phyloP scores from a whole-genome alignment of 2,888 invertebrate genomes.

The Candidula unifasciata region DNA sequence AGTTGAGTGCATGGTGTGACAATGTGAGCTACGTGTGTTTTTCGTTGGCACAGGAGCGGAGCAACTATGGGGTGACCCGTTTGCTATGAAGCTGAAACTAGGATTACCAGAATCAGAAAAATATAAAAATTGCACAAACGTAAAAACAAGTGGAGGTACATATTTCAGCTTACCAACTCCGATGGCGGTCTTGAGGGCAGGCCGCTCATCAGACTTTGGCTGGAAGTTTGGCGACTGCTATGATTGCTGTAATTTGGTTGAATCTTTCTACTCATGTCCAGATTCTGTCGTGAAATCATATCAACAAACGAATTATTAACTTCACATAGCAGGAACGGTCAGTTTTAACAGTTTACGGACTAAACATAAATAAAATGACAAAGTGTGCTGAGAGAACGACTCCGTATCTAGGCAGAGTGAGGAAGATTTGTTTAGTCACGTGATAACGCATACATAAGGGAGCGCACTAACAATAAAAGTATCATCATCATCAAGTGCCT shows the following conservation, averaged over 20 bases:
- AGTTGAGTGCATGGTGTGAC: no score
- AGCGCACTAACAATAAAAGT: background rate
- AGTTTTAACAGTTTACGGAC: no score
- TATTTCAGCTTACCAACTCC: constrained; percentile 44
- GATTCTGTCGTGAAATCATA: background rate
- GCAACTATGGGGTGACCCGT: no score
- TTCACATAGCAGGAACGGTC: background rate
- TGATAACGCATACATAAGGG: constrained; percentile 18
- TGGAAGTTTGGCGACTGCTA: constrained; percentile 23
- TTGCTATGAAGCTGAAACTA: no score
- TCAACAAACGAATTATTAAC: background rate
- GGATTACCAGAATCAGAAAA: no score
- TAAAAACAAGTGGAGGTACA: background rate
- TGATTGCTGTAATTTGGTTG: constrained; percentile 20
- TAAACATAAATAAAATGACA: no score
- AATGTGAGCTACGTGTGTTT: no score
- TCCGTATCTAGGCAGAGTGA: constrained; percentile 17
- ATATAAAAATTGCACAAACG: background rate
- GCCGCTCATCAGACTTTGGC: constrained; percentile 38
- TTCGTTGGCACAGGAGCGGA: no score
- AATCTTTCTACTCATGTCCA: constrained; percentile 21
- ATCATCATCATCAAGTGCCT: background rate
- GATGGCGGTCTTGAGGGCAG: constrained; percentile 49
- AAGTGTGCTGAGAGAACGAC: background rate
- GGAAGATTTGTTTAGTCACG: constrained; percentile 30